phyloP scores from a whole-genome alignment of 2,888 invertebrate species.

The Drosophila kuntzei region DNA sequence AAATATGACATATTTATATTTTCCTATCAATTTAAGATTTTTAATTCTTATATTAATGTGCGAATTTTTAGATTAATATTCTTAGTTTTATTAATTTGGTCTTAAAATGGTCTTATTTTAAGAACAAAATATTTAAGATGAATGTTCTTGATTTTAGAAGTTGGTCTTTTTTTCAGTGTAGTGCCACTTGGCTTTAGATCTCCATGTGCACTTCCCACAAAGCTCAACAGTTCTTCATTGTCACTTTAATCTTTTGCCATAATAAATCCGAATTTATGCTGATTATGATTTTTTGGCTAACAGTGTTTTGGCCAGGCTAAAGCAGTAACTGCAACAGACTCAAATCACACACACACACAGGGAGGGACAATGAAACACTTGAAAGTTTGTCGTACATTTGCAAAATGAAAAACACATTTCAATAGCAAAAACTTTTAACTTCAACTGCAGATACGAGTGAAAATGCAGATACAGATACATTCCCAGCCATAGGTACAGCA shows the following conservation, averaged over 20 bases:
- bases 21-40: too few species aligned
- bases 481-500: conserved; percentile 7
- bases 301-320: neutral
- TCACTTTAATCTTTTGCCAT: neutral
- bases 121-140: too few species aligned
- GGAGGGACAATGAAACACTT: conserved; percentile 17
- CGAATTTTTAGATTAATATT: too few species aligned
- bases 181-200: too few species aligned
- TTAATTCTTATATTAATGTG: too few species aligned
- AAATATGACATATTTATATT: too few species aligned
- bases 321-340: conserved; percentile 2
- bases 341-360: conserved; percentile 1
- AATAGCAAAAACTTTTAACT: conserved; percentile 10
- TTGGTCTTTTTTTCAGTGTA: too few species aligned
- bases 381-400: conserved; percentile 43
- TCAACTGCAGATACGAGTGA: conserved; percentile 16
- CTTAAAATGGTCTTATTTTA: too few species aligned
- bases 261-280: neutral
- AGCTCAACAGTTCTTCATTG: neutral
- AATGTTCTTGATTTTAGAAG: too few species aligned
- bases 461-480: conserved; percentile 18
- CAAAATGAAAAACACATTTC: conserved; percentile 50
- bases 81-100: too few species aligned
- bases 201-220: too few species aligned
- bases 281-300: neutral